phyloP scores from a whole-genome alignment of 2,797 vertebrate species.

The Limnodromus scolopaceus region DNA sequence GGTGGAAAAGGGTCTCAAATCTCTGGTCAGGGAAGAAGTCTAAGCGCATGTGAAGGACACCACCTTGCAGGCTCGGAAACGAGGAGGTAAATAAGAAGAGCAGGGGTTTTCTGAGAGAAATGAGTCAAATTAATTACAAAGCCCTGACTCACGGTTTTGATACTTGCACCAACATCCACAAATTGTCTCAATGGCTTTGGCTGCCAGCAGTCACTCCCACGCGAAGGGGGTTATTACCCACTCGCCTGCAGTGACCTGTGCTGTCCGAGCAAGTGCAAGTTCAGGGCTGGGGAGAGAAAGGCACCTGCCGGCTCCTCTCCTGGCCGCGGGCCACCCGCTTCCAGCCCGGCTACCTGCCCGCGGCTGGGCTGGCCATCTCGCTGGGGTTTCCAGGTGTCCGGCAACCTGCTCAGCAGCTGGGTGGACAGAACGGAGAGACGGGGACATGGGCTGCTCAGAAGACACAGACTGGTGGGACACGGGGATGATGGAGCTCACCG shows the following conservation, averaged over 20 bases:
- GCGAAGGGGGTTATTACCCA: rapidly evolving
- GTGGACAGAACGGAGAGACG: no score
- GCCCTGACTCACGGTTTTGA: neutral
- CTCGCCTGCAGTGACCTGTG: neutral
- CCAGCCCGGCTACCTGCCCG: no score
- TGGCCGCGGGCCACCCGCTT: rapidly evolving
- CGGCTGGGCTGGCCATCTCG: rapidly evolving
- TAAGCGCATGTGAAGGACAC: neutral
- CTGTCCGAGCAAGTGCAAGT: neutral
- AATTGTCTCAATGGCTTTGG: rapidly evolving
- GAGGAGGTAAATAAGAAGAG: neutral
- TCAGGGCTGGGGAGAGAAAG: neutral
- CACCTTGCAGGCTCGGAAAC: neutral
- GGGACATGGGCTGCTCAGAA: no score
- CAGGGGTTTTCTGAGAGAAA: neutral
- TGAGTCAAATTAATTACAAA: neutral
- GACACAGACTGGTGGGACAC: rapidly evolving
- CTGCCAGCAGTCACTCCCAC: neutral
- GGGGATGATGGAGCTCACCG: rapidly evolving
- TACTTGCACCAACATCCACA: neutral
- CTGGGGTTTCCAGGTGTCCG: rapidly evolving
- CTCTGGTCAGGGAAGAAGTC: rapidly evolving
- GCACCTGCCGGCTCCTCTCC: neutral
- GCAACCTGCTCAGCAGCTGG: rapidly evolving
- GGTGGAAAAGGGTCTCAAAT: neutral